Evolutionary conservation across 2,113 vertebrate species (phyloP).

Genomic region (Carettochelys insculpta): DNA sequence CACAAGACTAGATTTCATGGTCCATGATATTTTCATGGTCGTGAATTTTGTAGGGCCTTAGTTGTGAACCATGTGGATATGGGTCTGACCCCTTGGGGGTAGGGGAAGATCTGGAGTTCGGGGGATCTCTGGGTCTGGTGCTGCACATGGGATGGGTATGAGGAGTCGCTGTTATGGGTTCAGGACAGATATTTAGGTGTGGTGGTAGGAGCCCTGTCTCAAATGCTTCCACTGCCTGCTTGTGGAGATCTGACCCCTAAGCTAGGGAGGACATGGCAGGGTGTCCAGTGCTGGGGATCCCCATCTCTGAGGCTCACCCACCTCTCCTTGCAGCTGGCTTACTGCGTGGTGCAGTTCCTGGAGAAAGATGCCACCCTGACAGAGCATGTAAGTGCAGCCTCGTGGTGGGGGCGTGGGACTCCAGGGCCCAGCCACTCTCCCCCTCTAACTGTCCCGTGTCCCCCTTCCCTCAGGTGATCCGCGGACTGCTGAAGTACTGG

Average conservation of each 20-base stretch:
- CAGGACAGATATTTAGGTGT: not conserved
- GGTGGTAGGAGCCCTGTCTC: not conserved
- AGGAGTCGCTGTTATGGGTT: not conserved
- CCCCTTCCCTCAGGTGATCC: constrained; percentile 82
- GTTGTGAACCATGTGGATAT: not conserved
- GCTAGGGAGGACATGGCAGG: not conserved
- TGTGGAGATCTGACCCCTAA: not conserved
- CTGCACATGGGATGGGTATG: not conserved
- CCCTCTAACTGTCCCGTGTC: not conserved
- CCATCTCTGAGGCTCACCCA: too few species aligned
- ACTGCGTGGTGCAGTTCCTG: constrained; percentile 94
- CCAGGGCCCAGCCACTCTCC: not conserved
- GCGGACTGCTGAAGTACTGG: constrained; percentile 92
- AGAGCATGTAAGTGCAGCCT: constrained; percentile 84
- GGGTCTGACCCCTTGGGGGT: too few species aligned
- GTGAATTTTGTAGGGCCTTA: too few species aligned
- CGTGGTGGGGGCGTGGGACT: not conserved
- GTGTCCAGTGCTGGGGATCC: not conserved
- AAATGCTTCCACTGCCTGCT: not conserved
- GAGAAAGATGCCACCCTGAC: constrained; percentile 93
- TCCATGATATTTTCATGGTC: too few species aligned
- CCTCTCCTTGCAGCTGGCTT: constrained; percentile 82
- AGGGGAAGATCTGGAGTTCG: not conserved
- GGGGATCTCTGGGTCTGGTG: not conserved
- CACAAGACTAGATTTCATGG: too few species aligned